Percentiles rank a stretch among this genome's conserved stretches.
Conservation (phyloP, 2,888 invertebrate species). For the Cephus pulcher region DNA sequence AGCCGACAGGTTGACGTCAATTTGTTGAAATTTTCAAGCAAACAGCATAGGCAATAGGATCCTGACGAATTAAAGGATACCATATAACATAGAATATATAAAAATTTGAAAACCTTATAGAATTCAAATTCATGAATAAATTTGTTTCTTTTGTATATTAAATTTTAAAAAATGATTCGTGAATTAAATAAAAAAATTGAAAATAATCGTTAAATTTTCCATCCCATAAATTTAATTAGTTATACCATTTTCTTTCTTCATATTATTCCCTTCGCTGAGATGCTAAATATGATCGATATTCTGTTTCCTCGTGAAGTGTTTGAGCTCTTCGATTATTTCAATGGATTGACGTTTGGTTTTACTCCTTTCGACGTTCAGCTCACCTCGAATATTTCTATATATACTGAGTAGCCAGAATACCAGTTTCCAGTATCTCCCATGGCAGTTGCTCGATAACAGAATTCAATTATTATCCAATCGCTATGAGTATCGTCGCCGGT, state of each 20-base stretch:
- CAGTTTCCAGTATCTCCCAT: not conserved
- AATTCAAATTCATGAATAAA: no score
- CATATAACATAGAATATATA: no score
- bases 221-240: not conserved
- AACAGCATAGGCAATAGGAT: no score
- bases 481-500: not conserved
- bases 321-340: not conserved
- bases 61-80: no score
- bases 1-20: no score
- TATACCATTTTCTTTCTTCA: not conserved
- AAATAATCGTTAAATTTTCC: not conserved
- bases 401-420: not conserved
- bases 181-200: not conserved
- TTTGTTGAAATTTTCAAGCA: no score
- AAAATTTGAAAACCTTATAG: no score
- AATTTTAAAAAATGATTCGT: not conserved
- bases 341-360: not conserved
- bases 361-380: not conserved
- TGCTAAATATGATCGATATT: not conserved
- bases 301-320: not conserved
- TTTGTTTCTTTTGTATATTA: not conserved
- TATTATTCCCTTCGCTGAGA: not conserved
- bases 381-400: not conserved
- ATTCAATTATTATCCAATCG: slow-evolving; percentile 2
- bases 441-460: not conserved